Evolutionary conservation across 2,113 vertebrate species (phyloP).

Genomic region (Sphyrna mokarran): DNA sequence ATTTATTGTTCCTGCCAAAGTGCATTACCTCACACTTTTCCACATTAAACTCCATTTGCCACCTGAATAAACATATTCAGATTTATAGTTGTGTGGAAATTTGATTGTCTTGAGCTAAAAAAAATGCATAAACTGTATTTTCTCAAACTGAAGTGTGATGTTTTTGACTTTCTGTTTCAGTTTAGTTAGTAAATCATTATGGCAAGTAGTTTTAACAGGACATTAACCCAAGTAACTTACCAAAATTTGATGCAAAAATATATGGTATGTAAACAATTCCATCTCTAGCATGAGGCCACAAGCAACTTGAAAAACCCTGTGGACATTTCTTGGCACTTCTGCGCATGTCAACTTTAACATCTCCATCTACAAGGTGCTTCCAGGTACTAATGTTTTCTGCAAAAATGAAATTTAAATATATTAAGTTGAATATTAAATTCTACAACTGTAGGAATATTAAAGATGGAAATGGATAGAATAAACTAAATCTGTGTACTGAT

Average conservation of each 20-base stretch:
- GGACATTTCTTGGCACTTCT: constrained; percentile 1
- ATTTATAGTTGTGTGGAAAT: neutral
- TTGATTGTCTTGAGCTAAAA: neutral
- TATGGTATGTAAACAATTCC: constrained; percentile 14
- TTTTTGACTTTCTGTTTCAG: neutral
- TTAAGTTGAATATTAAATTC: neutral
- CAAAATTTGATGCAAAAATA: neutral
- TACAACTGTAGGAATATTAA: neutral
- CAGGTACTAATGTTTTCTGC: neutral
- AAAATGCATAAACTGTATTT: neutral
- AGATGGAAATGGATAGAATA: neutral
- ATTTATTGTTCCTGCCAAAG: too few relatives aligned
- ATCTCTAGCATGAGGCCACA: neutral
- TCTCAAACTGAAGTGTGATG: neutral
- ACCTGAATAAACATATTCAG: neutral
- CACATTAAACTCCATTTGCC: too few relatives aligned
- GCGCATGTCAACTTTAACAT: neutral
- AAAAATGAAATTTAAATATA: neutral
- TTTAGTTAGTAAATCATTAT: neutral
- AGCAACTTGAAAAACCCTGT: neutral
- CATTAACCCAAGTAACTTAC: constrained; percentile 10
- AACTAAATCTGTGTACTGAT: neutral
- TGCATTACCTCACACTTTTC: too few relatives aligned
- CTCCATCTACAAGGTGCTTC: neutral
- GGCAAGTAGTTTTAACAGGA: neutral